Evolutionary conservation across 2,888 invertebrate species (phyloP), one percentile per base, ranked within the genome.

Genomic region (Hemistola chrysoprasaria): DNA sequence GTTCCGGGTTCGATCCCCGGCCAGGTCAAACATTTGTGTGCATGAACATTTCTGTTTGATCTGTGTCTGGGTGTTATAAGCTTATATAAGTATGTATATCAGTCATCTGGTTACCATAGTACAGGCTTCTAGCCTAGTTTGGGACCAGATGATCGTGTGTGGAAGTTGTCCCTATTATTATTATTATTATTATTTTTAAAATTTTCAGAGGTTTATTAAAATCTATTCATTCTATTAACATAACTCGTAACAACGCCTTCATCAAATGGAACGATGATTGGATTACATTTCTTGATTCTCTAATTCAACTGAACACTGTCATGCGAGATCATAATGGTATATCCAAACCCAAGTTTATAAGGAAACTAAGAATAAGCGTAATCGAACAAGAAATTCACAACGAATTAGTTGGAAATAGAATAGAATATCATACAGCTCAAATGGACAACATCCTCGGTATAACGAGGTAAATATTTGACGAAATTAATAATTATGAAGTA

Each of bases 261-360:
- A 29, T 59, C 9, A 40, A 50, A 40, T 50, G 56, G 50, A 44
- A 27, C 6, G 41, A 48, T 6, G 23, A 53, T 8, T 57, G 57
- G 59, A 28, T 53, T 1, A 11, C 39, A 8, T 54, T 56, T 9
- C 31, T 59, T 6, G 59, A 59, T 33, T 48, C 51, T 6, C 29
- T 58, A 4, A 41, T 59, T n/a, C 57, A 59, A 47, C 20, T 59
- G 2, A 50, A 50, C 28, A 35, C 28, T 3, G n/a, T 58, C 7
- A 38, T 36, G 6, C 47, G 43, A 33, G 32, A 47, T 29, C 24
- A 40, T 20, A 39, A 49, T 8, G 56, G 56, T 1, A 26, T 54
- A 28, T 40, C 50, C 6, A 41, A 45, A 24, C 47, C 45, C 1
- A 53, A 49, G 11, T 47, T 46, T 6, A 53, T 58, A 20, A 40